Conservation (phyloP, 2,113 vertebrate species). For the Macroglossus sobrinus region DNA sequence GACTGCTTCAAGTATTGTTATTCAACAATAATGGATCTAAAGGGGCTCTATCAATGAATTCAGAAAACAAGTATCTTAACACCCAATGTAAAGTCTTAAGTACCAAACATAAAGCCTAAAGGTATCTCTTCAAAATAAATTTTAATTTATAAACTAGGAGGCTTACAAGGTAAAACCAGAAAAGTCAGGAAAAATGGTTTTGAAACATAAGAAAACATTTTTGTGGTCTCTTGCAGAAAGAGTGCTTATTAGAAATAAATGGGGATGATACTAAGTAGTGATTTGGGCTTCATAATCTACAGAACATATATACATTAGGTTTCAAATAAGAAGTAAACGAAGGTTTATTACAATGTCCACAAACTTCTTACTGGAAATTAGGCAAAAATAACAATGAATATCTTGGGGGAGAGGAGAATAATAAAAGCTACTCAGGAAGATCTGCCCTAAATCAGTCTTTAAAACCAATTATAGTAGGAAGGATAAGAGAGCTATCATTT, state of each 20-base stretch:
- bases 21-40: neutral
- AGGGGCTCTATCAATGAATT: neutral
- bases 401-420: neutral
- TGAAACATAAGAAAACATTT: neutral
- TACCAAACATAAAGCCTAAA: neutral
- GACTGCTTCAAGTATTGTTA: neutral
- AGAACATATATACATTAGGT: neutral
- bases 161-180: neutral
- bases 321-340: constrained; percentile 8
- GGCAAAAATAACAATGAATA: constrained; percentile 7
- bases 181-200: neutral
- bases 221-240: neutral
- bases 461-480: neutral
- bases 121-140: constrained; percentile 19
- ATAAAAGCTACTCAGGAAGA: neutral
- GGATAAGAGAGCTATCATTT: neutral
- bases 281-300: neutral
- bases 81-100: neutral
- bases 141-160: neutral
- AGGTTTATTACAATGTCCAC: neutral
- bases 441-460: neutral
- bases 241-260: neutral
- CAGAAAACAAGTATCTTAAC: neutral
- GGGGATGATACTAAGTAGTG: neutral
- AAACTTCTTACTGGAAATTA: constrained; percentile 39